phyloP scores from a whole-genome alignment of 2,113 vertebrate species.

The Pagrus major region DNA sequence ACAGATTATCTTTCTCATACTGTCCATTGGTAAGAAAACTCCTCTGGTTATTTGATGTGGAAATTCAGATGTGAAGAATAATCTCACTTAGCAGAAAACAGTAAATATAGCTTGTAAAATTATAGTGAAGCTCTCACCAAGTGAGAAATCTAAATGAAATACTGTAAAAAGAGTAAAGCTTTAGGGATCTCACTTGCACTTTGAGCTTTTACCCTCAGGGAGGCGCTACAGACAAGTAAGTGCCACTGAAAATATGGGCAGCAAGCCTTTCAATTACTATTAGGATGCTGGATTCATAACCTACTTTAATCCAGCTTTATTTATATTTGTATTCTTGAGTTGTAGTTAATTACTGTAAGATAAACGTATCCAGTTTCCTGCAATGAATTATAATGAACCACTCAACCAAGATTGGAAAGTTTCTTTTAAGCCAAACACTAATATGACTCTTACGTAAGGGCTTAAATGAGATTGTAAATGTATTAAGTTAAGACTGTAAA shows the following conservation, averaged over 20 bases:
- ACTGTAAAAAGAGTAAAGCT: not conserved
- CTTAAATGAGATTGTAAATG: not conserved
- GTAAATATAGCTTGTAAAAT: not conserved
- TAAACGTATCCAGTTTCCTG: not conserved
- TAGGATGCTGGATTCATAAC: no score
- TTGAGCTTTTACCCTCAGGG: not conserved
- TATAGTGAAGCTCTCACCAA: not conserved
- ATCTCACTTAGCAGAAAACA: not conserved
- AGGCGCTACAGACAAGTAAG: not conserved
- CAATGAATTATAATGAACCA: not conserved
- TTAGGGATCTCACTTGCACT: not conserved
- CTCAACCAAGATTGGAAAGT: no score
- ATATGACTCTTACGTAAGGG: not conserved
- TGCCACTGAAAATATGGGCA: not conserved
- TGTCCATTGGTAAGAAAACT: no score
- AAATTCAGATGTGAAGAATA: not conserved
- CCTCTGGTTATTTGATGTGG: not conserved
- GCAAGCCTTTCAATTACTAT: not conserved
- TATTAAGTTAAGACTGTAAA: not conserved
- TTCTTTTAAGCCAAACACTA: not conserved
- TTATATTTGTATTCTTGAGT: not conserved
- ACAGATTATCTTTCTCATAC: no score
- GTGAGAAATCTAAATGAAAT: not conserved
- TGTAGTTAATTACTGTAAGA: not conserved
- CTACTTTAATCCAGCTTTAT: no score